A percentile compares a stretch with the other conserved stretches of the same genome.
Evolutionary conservation across 2,888 invertebrate species (phyloP).

Genomic region (Melitaea athalia): DNA sequence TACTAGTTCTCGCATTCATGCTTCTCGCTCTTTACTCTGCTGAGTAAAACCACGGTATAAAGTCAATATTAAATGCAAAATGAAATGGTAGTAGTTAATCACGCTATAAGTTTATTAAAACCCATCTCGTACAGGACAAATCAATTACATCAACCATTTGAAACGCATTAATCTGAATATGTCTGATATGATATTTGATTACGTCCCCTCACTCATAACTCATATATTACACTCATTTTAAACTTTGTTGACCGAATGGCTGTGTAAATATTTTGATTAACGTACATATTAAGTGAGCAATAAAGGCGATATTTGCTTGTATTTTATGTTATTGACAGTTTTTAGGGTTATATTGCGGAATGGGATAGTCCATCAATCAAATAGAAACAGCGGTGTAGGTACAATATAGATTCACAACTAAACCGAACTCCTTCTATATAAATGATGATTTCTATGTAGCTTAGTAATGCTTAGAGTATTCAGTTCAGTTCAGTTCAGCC

Average conservation of each 20-base stretch:
- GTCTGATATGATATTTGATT: constrained; percentile 26
- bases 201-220: constrained; percentile 49
- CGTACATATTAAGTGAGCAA: neutral
- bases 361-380: neutral
- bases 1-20: too few relatives aligned
- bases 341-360: constrained; percentile 1
- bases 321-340: constrained; percentile 11
- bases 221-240: constrained; percentile 46
- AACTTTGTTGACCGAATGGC: constrained; percentile 16
- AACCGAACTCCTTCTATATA: too few relatives aligned
- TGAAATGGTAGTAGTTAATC: neutral
- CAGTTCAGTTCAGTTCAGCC: too few relatives aligned
- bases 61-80: too few relatives aligned
- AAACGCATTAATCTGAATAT: constrained; percentile 34
- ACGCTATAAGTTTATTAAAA: neutral
- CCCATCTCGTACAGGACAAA: constrained; percentile 30
- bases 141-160: constrained; percentile 36
- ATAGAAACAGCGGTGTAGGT: too few relatives aligned
- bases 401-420: too few relatives aligned
- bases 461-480: too few relatives aligned
- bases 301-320: constrained; percentile 5
- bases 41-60: too few relatives aligned
- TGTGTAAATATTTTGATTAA: constrained; percentile 14
- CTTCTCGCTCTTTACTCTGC: too few relatives aligned
- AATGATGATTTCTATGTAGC: too few relatives aligned